A percentile compares a stretch with the other conserved stretches of the same genome.
phyloP scores from a whole-genome alignment of 1,140 invertebrate genomes.

The Nasonia giraulti region DNA sequence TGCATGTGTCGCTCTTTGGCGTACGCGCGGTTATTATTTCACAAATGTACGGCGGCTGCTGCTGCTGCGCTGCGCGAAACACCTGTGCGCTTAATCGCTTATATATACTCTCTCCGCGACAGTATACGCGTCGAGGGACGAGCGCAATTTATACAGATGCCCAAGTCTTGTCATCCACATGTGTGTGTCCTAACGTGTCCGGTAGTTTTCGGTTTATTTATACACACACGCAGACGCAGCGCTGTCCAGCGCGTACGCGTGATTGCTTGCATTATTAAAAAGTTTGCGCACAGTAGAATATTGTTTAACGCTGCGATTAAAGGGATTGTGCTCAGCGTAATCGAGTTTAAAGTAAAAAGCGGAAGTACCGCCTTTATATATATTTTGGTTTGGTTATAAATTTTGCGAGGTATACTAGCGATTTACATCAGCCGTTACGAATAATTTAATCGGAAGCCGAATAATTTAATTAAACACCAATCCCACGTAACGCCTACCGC shows the following conservation, averaged over 20 bases:
- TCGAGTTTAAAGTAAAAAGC: background rate
- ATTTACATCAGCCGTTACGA: background rate
- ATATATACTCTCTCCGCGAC: background rate
- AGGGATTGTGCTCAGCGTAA: background rate
- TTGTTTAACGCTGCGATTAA: no score
- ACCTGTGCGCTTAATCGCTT: slow-evolving; percentile 28
- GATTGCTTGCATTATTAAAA: background rate
- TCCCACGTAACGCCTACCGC: background rate
- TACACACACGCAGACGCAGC: background rate
- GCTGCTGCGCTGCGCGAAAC: background rate
- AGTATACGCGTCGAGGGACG: background rate
- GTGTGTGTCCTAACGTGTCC: background rate
- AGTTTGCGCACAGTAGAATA: background rate
- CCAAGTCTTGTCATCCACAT: background rate
- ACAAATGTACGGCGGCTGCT: background rate
- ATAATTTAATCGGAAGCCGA: background rate
- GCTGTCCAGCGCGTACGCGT: background rate
- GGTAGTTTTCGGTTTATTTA: background rate
- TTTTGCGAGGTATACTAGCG: background rate
- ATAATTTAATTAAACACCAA: background rate
- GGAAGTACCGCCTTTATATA: background rate
- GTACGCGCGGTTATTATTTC: slow-evolving; percentile 32
- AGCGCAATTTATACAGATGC: background rate
- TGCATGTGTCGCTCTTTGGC: background rate
- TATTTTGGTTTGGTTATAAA: background rate